phyloP scores from a whole-genome alignment of 2,797 vertebrate species.

The Takifugu rubripes region DNA sequence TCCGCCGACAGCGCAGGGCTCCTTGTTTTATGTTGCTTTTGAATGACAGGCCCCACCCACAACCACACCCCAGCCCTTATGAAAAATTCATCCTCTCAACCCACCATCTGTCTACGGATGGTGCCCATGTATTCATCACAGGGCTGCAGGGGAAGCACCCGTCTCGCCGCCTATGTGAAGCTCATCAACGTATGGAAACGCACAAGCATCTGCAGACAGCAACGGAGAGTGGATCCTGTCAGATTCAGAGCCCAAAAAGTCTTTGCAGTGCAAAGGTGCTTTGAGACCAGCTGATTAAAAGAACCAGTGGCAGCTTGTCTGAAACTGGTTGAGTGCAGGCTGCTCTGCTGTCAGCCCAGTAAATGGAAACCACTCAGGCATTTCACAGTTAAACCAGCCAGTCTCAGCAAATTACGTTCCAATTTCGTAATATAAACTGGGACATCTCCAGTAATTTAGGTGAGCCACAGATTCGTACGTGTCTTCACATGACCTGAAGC shows the following conservation, averaged over 20 bases:
- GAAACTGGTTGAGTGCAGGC: constrained; percentile 25
- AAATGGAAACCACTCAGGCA: constrained; percentile 56
- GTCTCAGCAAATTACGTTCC: constrained; percentile 49
- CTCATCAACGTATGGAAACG: constrained; percentile 13
- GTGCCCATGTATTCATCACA: constrained; percentile 32
- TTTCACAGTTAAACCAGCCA: constrained; percentile 52
- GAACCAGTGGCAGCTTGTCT: constrained; percentile 40
- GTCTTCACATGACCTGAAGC: constrained; percentile 17
- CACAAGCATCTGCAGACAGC: constrained; percentile 8
- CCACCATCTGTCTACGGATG: constrained; percentile 12
- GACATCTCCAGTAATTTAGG: constrained; percentile 34
- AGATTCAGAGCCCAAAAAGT: constrained; percentile 20
- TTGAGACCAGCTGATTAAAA: constrained; percentile 46
- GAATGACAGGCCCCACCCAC: constrained; percentile 17
- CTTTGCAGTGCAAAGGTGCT: constrained; percentile 13
- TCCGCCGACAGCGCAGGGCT: background rate
- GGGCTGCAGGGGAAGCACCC: constrained; percentile 10
- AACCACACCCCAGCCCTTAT: background rate
- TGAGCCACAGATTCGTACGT: constrained; percentile 21
- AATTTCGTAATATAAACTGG: constrained; percentile 55
- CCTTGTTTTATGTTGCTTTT: background rate
- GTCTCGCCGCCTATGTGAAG: constrained; percentile 11
- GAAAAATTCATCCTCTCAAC: constrained; percentile 12
- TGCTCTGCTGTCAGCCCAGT: constrained; percentile 40
- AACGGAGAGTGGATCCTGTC: constrained; percentile 31